A percentile compares a stretch with the other conserved stretches of the same genome.
Conservation (phyloP, 2,113 vertebrate species). For the Podarcis raffonei region DNA sequence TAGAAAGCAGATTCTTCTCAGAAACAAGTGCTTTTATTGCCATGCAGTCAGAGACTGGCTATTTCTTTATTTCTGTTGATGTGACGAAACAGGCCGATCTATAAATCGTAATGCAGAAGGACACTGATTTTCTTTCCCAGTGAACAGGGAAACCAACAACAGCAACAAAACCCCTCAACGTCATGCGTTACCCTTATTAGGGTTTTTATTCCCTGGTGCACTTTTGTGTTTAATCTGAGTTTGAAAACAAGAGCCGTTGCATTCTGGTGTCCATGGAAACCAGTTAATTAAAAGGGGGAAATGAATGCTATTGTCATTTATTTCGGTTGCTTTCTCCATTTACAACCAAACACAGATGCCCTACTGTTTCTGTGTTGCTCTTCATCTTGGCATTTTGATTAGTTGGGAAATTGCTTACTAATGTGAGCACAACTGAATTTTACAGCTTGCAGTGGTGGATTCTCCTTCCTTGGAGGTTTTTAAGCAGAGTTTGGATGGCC, state of each 20-base stretch:
- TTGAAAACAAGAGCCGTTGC: neutral
- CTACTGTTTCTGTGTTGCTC: neutral
- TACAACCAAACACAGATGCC: too few species aligned
- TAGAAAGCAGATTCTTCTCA: neutral
- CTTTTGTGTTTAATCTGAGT: neutral
- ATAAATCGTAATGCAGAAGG: neutral
- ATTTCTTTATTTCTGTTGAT: neutral
- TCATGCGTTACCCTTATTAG: neutral
- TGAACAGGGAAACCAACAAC: neutral
- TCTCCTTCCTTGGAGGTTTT: too few species aligned
- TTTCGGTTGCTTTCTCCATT: neutral
- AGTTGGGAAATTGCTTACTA: slow-evolving; percentile 55
- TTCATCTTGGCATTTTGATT: slow-evolving; percentile 57
- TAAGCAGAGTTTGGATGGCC: too few species aligned
- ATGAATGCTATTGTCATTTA: neutral
- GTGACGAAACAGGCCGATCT: neutral
- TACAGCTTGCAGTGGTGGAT: slow-evolving; percentile 9
- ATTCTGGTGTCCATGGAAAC: neutral
- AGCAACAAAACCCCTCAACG: neutral
- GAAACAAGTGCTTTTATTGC: neutral
- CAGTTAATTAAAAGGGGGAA: slow-evolving; percentile 7
- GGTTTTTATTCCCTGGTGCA: neutral
- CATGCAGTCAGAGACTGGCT: neutral
- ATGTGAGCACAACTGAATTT: slow-evolving; percentile 30
- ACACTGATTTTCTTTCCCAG: neutral